Evolutionary conservation across 1,140 invertebrate genomes (phyloP).

Genomic region (Trichonephila clavata): DNA sequence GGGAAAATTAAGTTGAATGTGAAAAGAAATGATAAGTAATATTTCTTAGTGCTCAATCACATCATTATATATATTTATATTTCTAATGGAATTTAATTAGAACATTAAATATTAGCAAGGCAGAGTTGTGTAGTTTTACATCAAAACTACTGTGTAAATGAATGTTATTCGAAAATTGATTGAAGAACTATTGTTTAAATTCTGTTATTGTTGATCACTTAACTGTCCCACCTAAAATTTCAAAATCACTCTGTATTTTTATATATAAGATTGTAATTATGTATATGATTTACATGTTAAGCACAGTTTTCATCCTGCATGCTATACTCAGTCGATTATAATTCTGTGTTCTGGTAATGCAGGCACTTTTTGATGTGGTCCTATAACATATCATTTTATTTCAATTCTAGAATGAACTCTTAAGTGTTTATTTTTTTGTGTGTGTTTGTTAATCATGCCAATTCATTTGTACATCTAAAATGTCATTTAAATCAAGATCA

Average conservation of each 20-base stretch:
- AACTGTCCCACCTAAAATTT: background rate
- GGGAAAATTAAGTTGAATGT: background rate
- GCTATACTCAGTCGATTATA: background rate
- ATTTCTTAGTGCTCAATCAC: conserved; percentile 13
- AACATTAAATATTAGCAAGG: background rate
- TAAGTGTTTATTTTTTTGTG: background rate
- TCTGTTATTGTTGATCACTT: background rate
- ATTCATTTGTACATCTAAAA: background rate
- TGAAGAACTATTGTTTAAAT: background rate
- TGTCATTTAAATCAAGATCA: background rate
- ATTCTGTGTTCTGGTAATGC: background rate
- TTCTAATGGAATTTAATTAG: conserved; percentile 2
- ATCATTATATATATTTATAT: conserved; percentile 16
- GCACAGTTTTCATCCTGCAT: conserved; percentile 5
- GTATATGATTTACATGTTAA: conserved; percentile 25
- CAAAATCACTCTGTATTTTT: conserved; percentile 5
- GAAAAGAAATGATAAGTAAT: background rate
- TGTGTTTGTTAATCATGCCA: background rate
- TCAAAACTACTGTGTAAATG: background rate
- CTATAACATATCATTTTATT: conserved; percentile 31
- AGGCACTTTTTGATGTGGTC: background rate
- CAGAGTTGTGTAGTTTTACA: background rate
- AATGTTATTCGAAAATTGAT: background rate
- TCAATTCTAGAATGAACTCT: background rate
- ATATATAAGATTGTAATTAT: background rate